phyloP scores from a whole-genome alignment of 2,797 vertebrate species.

The Smutsia temminckii region DNA sequence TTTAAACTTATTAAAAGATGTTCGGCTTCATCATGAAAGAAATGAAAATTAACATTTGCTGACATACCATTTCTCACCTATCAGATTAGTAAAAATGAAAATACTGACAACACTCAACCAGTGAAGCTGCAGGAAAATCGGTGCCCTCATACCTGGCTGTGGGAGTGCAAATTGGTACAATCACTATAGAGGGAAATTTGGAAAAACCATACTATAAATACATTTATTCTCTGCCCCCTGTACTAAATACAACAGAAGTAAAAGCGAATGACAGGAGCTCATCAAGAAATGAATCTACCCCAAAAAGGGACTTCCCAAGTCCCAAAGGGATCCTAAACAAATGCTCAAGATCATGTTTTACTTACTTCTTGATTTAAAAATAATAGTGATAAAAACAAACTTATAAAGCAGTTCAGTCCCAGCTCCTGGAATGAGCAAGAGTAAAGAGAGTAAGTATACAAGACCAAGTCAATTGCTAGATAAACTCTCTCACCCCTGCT shows the following conservation, averaged over 20 bases:
- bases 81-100: not conserved
- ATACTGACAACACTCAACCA: not conserved
- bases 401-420: not conserved
- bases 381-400: not conserved
- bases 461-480: not conserved
- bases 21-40: not conserved
- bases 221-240: too few relatives aligned
- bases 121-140: not conserved
- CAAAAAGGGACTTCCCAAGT: not conserved
- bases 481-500: not conserved
- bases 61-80: not conserved
- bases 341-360: not conserved
- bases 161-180: not conserved
- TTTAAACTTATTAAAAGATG: not conserved
- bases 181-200: too few relatives aligned
- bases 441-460: not conserved
- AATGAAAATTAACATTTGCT: not conserved
- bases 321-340: not conserved
- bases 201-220: not conserved
- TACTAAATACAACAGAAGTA: not conserved
- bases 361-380: slow-evolving; percentile 12
- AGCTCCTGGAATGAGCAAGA: not conserved
- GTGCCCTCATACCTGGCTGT: too few relatives aligned
- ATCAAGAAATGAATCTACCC: not conserved
- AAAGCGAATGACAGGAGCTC: not conserved